These are phyloP conservation scores for Sciurus vulgaris DNA, from an alignment of 2,797 vertebrate species.

Conservation along the genomic window DNA sequence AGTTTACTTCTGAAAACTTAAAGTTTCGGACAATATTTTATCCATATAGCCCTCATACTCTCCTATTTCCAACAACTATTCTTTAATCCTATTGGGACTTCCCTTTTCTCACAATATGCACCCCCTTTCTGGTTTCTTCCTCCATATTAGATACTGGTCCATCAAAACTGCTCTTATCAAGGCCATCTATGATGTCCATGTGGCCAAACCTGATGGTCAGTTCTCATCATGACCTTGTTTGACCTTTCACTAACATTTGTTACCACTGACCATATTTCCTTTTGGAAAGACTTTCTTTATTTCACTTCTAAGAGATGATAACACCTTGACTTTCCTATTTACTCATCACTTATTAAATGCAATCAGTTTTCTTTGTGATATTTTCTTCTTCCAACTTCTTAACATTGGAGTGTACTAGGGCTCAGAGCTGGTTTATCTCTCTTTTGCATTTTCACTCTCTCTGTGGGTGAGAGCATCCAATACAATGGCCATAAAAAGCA, in stretches of 20 bases:
- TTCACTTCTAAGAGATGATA: background rate
- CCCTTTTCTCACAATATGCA: background rate
- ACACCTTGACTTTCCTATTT: background rate
- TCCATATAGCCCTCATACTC: fast-evolving
- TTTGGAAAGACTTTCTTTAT: background rate
- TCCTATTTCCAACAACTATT: background rate
- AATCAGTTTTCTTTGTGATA: background rate
- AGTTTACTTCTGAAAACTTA: background rate
- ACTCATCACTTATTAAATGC: background rate
- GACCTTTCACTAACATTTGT: background rate
- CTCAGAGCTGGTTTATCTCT: background rate
- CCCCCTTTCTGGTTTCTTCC: background rate
- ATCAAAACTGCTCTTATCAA: background rate
- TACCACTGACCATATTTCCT: background rate
- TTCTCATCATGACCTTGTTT: background rate
- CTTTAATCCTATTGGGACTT: background rate
- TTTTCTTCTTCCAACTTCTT: background rate
- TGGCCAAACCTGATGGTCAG: background rate
- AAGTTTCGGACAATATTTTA: background rate
- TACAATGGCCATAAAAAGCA: background rate
- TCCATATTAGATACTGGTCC: background rate
- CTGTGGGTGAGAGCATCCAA: fast-evolving
- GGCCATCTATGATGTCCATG: fast-evolving
- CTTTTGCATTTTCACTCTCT: fast-evolving
- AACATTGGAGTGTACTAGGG: background rate